Base-by-base conservation (phyloP, 2,113 vertebrate genomes). In the Mastomys coucha region DNA sequence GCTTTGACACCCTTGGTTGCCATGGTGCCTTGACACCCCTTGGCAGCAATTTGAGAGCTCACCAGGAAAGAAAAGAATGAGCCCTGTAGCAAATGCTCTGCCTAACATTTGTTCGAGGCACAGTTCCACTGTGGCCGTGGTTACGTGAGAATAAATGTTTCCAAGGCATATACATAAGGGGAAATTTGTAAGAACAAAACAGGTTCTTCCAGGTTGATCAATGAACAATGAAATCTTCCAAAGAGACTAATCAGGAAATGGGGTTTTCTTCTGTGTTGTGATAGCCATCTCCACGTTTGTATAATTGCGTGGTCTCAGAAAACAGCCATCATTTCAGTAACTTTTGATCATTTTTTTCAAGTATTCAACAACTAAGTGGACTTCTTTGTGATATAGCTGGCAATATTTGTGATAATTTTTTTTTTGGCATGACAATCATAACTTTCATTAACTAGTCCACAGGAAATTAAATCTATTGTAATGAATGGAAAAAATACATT, bases 31-130 rank as follows among this genome's bases (percentile, higher is more conserved):
- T 94, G 94, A 98, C 77, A 94, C 70, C 0, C 49, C 93, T 91
- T 86, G 92, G 93, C 86, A 98, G 96, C 96, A 96, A 98, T 98
- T 93, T 97, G 63, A 91, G 63, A 91, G 9, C 94, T 98, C 97
- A 97, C 94, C 91, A 13, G 3, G 14, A 94, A 97, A 96, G 76
- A 94, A 88, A 78, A 96, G 94, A 96, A 97, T 95, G 88, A 98
- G 96, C n/a, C 45, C 81, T 92, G 80, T 22, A 96, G 87, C 95
- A 95, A 98, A 88, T 58, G 31, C 11, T 96, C 53, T 39, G 67
- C 85, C 90, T 60, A 97, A 95, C 70, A 33, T 96, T 96, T 98
- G 94, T 97, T 98, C 93, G 82, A 84, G 96, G 67, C 51, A 95
- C 63, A 96, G 93, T 97, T 97, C 84, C 90, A 67, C 65, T 77